These are phyloP conservation scores for Oreochromis grahami DNA, from an alignment of 2,797 vertebrate species.

Conservation along the genomic window DNA sequence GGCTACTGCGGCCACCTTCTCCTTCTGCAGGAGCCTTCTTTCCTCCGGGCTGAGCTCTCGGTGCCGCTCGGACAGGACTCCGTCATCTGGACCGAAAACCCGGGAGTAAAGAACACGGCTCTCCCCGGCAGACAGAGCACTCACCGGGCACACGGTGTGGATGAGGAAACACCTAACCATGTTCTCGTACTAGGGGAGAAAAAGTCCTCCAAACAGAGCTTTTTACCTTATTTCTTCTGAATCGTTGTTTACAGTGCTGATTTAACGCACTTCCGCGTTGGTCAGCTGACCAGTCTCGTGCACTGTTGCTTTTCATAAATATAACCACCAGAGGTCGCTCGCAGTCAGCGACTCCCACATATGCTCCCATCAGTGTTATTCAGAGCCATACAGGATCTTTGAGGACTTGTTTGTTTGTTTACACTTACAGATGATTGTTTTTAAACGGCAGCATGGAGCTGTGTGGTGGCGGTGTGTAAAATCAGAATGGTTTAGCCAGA, in stretches of 20 bases:
- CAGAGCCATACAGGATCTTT: background rate
- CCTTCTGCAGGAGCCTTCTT: constrained; percentile 74
- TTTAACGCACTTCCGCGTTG: constrained; percentile 62
- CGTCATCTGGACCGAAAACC: constrained; percentile 73
- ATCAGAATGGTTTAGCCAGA: background rate
- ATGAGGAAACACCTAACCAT: constrained; percentile 88
- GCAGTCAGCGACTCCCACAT: background rate
- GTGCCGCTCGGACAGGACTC: background rate
- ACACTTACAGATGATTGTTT: background rate
- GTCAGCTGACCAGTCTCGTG: constrained; percentile 60
- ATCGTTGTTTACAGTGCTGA: background rate
- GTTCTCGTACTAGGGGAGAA: accelerated
- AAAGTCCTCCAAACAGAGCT: accelerated
- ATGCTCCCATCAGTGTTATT: accelerated
- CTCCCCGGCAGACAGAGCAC: constrained; percentile 58
- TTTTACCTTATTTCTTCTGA: accelerated
- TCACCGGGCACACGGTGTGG: constrained; percentile 77
- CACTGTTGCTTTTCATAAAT: background rate
- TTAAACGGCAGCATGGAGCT: background rate
- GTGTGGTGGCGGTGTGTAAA: background rate
- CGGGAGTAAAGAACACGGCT: constrained; percentile 81
- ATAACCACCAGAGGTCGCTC: constrained; percentile 48
- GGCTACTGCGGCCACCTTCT: constrained; percentile 76
- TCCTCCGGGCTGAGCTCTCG: constrained; percentile 53
- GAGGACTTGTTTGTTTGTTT: background rate